Evolutionary conservation across 1,140 invertebrate genomes (phyloP).

Genomic region (Lepidurus packardi): DNA sequence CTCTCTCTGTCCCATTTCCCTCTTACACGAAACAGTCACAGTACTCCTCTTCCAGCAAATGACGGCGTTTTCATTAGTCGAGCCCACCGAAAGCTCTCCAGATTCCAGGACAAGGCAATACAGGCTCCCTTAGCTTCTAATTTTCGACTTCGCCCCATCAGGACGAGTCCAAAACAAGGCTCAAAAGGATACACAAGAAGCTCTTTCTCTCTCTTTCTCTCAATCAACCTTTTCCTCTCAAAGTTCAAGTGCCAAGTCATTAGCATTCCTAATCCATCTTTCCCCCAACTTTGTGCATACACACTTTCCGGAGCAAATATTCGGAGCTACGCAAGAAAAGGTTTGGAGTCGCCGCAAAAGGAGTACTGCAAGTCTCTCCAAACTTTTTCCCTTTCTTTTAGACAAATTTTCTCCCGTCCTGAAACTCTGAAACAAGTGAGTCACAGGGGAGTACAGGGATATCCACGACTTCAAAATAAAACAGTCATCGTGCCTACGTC

Average conservation of each 20-base stretch:
- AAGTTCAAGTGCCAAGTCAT: slow-evolving; percentile 19
- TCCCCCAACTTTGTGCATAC: not conserved
- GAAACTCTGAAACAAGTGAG: no score
- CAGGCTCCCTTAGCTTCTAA: not conserved
- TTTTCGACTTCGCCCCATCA: not conserved
- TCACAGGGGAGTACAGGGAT: no score
- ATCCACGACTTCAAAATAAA: not conserved
- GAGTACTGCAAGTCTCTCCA: no score
- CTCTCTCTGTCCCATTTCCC: not conserved
- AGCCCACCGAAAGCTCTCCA: not conserved
- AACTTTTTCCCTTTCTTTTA: no score
- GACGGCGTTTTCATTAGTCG: not conserved
- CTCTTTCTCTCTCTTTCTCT: not conserved
- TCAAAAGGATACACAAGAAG: not conserved
- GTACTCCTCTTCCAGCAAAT: not conserved
- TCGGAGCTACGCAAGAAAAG: not conserved
- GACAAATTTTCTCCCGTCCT: no score
- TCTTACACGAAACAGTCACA: not conserved
- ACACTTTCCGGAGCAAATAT: not conserved
- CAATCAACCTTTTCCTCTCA: not conserved
- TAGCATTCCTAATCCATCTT: not conserved
- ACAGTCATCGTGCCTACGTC: not conserved
- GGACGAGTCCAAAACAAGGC: not conserved
- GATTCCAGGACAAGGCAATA: not conserved
- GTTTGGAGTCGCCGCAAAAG: no score